Conservation (phyloP, 2,888 invertebrate species). For the Herminia tarsipennalis region DNA sequence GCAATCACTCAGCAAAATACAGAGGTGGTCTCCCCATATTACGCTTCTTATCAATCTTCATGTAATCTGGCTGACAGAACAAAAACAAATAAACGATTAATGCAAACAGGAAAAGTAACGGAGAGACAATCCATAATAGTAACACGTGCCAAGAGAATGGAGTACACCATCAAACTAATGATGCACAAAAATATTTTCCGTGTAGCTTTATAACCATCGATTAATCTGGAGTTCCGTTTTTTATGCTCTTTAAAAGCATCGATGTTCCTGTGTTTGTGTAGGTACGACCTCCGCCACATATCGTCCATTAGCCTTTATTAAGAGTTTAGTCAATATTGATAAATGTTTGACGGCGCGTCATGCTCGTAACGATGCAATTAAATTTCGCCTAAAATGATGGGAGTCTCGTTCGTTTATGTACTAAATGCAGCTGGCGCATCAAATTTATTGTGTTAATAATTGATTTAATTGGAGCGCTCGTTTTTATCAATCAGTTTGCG, state of each 20-base stretch:
- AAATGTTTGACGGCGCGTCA: conserved; percentile 62
- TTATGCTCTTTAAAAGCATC: conserved; percentile 64
- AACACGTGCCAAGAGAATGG: conserved; percentile 48
- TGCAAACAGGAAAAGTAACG: conserved; percentile 31
- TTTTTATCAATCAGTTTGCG: conserved; percentile 26
- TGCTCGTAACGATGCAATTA: conserved; percentile 67
- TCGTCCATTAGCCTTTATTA: conserved; percentile 76
- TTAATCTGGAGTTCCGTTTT: conserved; percentile 74
- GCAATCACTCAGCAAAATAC: too few species aligned
- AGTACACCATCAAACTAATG: conserved; percentile 69
- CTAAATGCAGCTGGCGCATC: conserved; percentile 31
- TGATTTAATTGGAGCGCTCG: conserved; percentile 47
- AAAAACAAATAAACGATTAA: conserved; percentile 28
- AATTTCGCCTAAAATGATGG: conserved; percentile 60
- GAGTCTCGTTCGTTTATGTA: conserved; percentile 44
- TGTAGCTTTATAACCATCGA: conserved; percentile 76
- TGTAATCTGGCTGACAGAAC: background rate
- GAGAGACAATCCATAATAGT: conserved; percentile 41
- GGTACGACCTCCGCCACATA: conserved; percentile 52
- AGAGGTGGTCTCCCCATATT: background rate
- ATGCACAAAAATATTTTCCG: conserved; percentile 81
- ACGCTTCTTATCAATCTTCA: background rate
- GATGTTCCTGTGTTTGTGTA: conserved; percentile 51
- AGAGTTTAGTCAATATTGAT: conserved; percentile 80
- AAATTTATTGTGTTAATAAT: conserved; percentile 49